Conservation (phyloP, 2,797 vertebrate species). For the Rhinophrynus dorsalis region DNA sequence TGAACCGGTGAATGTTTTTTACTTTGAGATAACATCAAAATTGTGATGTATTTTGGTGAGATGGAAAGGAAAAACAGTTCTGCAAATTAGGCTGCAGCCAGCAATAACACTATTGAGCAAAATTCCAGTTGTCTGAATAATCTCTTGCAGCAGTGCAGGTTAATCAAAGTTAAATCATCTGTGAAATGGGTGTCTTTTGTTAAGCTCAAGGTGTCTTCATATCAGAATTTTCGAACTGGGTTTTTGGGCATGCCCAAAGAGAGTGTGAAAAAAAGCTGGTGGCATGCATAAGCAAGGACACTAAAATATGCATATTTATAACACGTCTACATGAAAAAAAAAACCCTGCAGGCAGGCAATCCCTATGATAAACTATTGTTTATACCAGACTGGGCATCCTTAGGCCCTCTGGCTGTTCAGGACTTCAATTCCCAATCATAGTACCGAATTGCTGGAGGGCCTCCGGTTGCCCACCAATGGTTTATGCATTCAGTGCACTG, state of each 20-base stretch:
- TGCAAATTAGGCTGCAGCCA: conserved; percentile 67
- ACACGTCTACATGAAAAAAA: conserved; percentile 7
- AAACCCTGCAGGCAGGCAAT: conserved; percentile 8
- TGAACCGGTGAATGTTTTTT: conserved; percentile 68
- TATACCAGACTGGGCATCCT: too few species aligned
- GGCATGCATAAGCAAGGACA: conserved; percentile 28
- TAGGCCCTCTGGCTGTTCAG: too few species aligned
- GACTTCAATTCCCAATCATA: too few species aligned
- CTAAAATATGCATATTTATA: conserved; percentile 42
- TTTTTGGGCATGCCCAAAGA: conserved; percentile 51
- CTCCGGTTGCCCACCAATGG: too few species aligned
- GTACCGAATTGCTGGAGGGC: too few species aligned
- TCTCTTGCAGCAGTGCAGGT: conserved; percentile 69
- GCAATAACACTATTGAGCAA: conserved; percentile 64
- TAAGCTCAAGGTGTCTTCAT: conserved; percentile 65
- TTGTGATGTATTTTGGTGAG: conserved; percentile 71
- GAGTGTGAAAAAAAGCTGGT: background rate
- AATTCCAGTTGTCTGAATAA: conserved; percentile 69
- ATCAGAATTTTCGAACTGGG: conserved; percentile 60
- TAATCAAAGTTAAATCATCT: conserved; percentile 78
- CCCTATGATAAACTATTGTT: conserved; percentile 5
- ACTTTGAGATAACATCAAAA: conserved; percentile 71
- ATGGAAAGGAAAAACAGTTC: conserved; percentile 64
- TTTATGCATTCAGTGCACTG: background rate
- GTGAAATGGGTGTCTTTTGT: conserved; percentile 77